Evolutionary conservation across 1,140 invertebrate genomes (phyloP), one percentile per base, ranked within the genome.

Genomic region (Plodia interpunctella): DNA sequence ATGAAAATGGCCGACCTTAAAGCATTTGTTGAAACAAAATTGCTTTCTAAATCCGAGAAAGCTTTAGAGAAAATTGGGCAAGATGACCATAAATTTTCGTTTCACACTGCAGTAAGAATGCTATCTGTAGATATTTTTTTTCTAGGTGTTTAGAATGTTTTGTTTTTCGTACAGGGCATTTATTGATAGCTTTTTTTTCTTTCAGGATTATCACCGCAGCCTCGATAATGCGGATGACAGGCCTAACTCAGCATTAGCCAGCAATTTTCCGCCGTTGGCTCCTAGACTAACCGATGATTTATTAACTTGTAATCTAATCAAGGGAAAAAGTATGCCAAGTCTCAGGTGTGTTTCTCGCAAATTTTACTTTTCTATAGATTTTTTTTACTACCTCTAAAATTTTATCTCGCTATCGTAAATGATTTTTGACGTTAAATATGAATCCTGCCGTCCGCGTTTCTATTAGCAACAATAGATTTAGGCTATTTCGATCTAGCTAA

Each of bases 311-410:
- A 96, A 95, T 85, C 90, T 98, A 28, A 94, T 97, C 50, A 97
- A 97, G 92, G 97, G 97, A 52, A 98, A 97, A 90, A 97, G 96
- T 90, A 97, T 98, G 96, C 97, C 97, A 5, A 97, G 96, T 85
- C 90, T 98, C 52, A 98, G 96, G 96, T 97, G 92, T 87, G 87
- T 70, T 51, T 61, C 49, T 50, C 21, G 49, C 11, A 15, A 25
- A 54, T 49, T 10, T 10, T 18, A 20, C 52, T 55, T 30, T 28
- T 50, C 52, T 19, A 30, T 54, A 58, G 19, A 44, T 59, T 54
- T 17, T 49, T 58, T 56, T 44, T 35, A 51, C 19, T 58, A 50
- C 50, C 50, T 52, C n/a, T 21, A 17, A 51, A 50, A 32, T 20
- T 50, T 49, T 50, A 49, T 55, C n/a, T 50, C 49, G 56, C 56